A percentile compares a stretch with the other conserved stretches of the same genome.
Evolutionary conservation across 2,888 invertebrate species (phyloP).

Genomic region (Drosophila mimica): DNA sequence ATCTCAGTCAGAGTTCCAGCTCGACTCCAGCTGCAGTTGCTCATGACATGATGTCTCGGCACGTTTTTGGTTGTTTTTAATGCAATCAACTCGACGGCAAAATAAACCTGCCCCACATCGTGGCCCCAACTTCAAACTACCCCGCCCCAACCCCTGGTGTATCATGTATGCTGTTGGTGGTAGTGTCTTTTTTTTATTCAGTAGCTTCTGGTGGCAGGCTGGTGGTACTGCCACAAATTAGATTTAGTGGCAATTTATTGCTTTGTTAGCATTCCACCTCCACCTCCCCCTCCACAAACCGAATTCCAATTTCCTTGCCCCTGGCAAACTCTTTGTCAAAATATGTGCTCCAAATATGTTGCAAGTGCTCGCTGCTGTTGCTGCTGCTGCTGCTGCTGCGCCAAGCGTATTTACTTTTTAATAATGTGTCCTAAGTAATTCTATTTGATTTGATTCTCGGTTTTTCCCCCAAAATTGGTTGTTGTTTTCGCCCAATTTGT

Average conservation of each 20-base stretch:
- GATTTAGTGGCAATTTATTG: slow-evolving; percentile 71
- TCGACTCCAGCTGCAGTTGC: slow-evolving; percentile 38
- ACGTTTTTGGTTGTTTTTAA: slow-evolving; percentile 69
- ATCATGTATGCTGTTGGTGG: slow-evolving; percentile 36
- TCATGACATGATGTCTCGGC: slow-evolving; percentile 61
- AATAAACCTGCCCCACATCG: background rate
- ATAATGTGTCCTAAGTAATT: slow-evolving; percentile 61
- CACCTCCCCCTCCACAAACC: slow-evolving; percentile 22
- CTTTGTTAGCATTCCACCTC: slow-evolving; percentile 62
- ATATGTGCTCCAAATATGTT: slow-evolving; percentile 47
- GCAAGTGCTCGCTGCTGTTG: slow-evolving; percentile 48
- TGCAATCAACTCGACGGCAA: slow-evolving; percentile 61
- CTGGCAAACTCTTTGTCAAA: slow-evolving; percentile 39
- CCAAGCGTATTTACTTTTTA: slow-evolving; percentile 51
- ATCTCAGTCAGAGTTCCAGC: background rate
- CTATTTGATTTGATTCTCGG: slow-evolving; percentile 49
- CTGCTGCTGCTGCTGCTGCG: slow-evolving; percentile 13
- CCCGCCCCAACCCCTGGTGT: slow-evolving; percentile 3
- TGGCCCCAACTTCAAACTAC: background rate
- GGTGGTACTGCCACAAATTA: slow-evolving; percentile 61
- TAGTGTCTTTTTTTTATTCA: slow-evolving; percentile 20
- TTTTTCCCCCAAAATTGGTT: background rate
- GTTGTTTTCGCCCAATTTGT: slow-evolving; percentile 3
- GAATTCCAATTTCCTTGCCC: background rate
- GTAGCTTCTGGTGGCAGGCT: slow-evolving; percentile 49